These are phyloP conservation scores for Rhea americana DNA, from an alignment of 2,113 vertebrate genomes.

Conservation along the genomic window DNA sequence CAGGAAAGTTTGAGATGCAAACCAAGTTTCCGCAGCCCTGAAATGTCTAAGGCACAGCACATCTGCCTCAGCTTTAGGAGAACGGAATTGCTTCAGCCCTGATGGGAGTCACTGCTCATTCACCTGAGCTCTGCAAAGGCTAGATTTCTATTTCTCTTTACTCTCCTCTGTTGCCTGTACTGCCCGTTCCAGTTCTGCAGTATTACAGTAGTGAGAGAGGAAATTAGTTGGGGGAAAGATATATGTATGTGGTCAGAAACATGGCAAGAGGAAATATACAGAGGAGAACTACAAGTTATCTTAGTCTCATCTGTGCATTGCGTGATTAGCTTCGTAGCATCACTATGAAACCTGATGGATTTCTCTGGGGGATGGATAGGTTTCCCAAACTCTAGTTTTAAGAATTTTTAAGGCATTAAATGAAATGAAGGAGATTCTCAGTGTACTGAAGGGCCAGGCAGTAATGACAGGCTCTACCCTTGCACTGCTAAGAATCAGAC, in stretches of 20 bases:
- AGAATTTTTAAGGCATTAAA: not conserved
- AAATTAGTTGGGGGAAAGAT: not conserved
- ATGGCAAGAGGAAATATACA: not conserved
- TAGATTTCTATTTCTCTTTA: not conserved
- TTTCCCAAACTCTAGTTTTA: not conserved
- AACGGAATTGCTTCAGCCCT: not conserved
- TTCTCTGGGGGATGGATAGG: not conserved
- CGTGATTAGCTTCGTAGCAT: not conserved
- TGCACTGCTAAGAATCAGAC: not conserved
- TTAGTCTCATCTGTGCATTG: not conserved
- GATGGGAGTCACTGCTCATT: not conserved
- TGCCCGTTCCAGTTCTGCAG: not conserved
- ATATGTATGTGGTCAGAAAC: not conserved
- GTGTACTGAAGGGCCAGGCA: not conserved
- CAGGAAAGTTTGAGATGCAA: not conserved
- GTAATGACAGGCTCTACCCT: not conserved
- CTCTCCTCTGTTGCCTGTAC: not conserved
- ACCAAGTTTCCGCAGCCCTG: not conserved
- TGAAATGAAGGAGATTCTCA: not conserved
- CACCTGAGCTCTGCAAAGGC: not conserved
- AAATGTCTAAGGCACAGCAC: not conserved
- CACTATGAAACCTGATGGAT: not conserved
- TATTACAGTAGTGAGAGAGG: not conserved
- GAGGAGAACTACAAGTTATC: not conserved
- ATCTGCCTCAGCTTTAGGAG: not conserved